phyloP scores from a whole-genome alignment of 1,140 invertebrate species.

The Berghia stephanieae region DNA sequence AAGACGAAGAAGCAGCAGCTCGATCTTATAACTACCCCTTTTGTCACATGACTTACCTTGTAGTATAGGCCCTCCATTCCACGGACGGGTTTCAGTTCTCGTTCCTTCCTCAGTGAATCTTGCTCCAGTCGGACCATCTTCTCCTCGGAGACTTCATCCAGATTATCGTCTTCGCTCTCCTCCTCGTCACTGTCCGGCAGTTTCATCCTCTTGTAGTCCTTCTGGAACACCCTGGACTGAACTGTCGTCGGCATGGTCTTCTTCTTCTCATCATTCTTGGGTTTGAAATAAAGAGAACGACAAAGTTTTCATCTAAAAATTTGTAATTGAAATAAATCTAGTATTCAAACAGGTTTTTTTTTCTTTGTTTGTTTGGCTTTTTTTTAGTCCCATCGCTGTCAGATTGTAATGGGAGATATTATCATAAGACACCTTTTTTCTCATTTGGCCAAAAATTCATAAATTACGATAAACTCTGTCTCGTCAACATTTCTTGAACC shows the following conservation, averaged over 20 bases:
- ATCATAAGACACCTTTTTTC: too few species aligned
- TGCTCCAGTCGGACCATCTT: constrained; percentile 36
- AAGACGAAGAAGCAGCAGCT: neutral
- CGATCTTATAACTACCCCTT: neutral
- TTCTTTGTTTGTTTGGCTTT: too few species aligned
- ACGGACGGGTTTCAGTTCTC: constrained; percentile 55
- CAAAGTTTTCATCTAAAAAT: too few species aligned
- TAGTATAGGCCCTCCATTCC: constrained; percentile 60
- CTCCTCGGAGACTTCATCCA: neutral
- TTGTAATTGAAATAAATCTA: too few species aligned
- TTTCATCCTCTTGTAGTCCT: constrained; percentile 49
- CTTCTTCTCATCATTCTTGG: too few species aligned
- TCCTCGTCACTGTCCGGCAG: constrained; percentile 41
- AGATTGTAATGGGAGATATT: too few species aligned
- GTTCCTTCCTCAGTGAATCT: constrained; percentile 48
- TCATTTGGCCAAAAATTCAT: too few species aligned
- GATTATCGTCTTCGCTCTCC: constrained; percentile 47
- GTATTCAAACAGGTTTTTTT: too few species aligned
- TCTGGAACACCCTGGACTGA: constrained; percentile 51
- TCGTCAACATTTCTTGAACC: too few species aligned
- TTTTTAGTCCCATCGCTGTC: too few species aligned
- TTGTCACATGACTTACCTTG: constrained; percentile 50
- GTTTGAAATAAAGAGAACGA: too few species aligned
- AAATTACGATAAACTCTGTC: too few species aligned
- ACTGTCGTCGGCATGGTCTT: constrained; percentile 43